A percentile compares a stretch with the other conserved stretches of the same genome.
phyloP scores from a whole-genome alignment of 2,113 vertebrate species.

The Pheucticus melanocephalus region DNA sequence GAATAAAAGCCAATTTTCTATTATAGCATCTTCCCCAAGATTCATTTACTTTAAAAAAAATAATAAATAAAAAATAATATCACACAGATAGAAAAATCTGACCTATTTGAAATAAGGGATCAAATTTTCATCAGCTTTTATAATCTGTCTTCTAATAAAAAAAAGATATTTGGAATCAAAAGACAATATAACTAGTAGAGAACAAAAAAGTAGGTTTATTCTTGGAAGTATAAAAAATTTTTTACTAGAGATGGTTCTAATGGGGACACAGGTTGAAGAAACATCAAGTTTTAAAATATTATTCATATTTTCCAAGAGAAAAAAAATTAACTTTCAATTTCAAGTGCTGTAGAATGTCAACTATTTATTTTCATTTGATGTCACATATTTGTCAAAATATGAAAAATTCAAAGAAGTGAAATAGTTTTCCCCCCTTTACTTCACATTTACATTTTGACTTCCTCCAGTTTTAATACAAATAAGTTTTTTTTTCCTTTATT shows the following conservation, averaged over 20 bases:
- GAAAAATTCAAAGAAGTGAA: neutral
- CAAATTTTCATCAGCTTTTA: neutral
- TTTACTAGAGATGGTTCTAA: neutral
- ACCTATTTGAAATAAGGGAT: neutral
- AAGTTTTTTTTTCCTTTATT: neutral
- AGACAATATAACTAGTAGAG: neutral
- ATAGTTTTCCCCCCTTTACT: neutral
- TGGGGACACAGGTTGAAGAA: neutral
- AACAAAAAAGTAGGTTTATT: neutral
- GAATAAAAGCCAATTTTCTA: neutral
- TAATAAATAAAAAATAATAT: neutral
- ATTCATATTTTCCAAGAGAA: neutral
- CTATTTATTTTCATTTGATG: neutral
- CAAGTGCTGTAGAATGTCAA: neutral
- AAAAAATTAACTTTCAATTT: neutral
- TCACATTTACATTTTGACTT: neutral
- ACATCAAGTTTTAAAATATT: neutral
- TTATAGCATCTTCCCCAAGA: neutral
- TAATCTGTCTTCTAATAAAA: neutral
- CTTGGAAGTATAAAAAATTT: neutral
- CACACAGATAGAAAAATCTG: neutral
- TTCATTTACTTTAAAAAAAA: neutral
- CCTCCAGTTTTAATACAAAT: neutral
- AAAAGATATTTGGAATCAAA: neutral
- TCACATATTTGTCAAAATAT: neutral